Percentiles rank a stretch among this genome's conserved stretches.
Evolutionary conservation across 2,888 invertebrate species (phyloP).

Genomic region (Sphaerophoria rueppellii): DNA sequence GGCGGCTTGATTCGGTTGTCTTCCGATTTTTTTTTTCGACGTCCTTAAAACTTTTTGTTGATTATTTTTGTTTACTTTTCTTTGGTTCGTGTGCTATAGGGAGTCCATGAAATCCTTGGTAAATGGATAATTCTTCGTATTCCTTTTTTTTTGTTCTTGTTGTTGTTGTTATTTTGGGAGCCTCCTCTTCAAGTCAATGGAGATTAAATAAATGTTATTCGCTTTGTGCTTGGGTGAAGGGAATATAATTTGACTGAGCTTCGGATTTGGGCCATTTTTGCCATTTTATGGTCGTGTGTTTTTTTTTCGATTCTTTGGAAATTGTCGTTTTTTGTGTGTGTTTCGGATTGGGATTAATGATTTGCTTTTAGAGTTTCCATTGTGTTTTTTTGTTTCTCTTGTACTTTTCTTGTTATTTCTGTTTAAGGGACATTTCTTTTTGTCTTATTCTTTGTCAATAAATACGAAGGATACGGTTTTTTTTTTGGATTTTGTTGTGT

Average conservation of each 20-base stretch:
- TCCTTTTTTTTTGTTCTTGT: slow-evolving; percentile 4
- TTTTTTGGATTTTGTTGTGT: slow-evolving; percentile 50
- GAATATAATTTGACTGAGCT: background rate
- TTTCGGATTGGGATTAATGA: slow-evolving; percentile 72
- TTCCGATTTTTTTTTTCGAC: slow-evolving; percentile 26
- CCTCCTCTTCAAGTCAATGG: slow-evolving; percentile 69
- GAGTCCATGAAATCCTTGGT: slow-evolving; percentile 52
- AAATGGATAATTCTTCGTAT: slow-evolving; percentile 67
- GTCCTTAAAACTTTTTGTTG: slow-evolving; percentile 58
- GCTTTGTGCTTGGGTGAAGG: slow-evolving; percentile 46
- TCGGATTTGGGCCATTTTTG: slow-evolving; percentile 8
- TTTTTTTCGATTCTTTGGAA: slow-evolving; percentile 21
- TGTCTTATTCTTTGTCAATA: background rate
- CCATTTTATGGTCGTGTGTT: slow-evolving; percentile 21
- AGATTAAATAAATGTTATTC: slow-evolving; percentile 73
- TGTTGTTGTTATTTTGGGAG: slow-evolving; percentile 38
- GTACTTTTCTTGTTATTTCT: background rate
- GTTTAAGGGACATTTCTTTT: background rate
- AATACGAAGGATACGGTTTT: background rate
- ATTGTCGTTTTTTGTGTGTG: slow-evolving; percentile 14
- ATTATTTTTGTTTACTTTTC: slow-evolving; percentile 29
- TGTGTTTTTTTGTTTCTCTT: slow-evolving; percentile 20
- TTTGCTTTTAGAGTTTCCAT: slow-evolving; percentile 62
- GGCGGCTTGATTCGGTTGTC: slow-evolving; percentile 18
- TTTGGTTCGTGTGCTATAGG: slow-evolving; percentile 47